Percentiles rank a stretch among this genome's conserved stretches.
phyloP scores from a whole-genome alignment of 2,888 invertebrate species.

The Cryptosula pallasiana region DNA sequence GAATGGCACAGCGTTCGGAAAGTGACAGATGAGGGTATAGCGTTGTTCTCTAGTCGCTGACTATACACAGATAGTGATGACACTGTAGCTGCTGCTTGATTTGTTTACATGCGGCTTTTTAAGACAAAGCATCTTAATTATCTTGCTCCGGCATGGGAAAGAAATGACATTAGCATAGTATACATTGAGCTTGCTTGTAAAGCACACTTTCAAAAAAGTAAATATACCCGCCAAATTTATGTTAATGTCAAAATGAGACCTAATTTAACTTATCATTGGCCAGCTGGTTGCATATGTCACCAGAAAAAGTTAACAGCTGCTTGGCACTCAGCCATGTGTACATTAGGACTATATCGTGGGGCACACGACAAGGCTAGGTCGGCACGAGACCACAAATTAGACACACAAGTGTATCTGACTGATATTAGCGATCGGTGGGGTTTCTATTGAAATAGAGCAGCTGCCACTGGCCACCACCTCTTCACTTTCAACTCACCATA shows the following conservation, averaged over 20 bases:
- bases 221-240: not conserved
- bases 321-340: not conserved
- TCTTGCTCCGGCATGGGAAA: conserved; percentile 9
- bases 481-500: too few species aligned
- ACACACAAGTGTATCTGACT: not conserved
- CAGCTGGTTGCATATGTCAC: not conserved
- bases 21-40: not conserved
- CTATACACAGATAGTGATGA: too few species aligned
- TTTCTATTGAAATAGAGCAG: not conserved
- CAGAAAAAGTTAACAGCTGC: not conserved
- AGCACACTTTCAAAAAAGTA: not conserved
- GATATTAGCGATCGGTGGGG: not conserved
- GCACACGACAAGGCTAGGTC: not conserved
- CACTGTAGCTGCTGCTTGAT: not conserved
- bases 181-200: not conserved
- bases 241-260: not conserved
- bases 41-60: not conserved
- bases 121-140: conserved; percentile 12
- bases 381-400: not conserved
- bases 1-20: not conserved
- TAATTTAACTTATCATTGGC: not conserved
- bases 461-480: not conserved
- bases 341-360: not conserved
- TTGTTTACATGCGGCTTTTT: not conserved
- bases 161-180: not conserved